Evolutionary conservation across 1,140 invertebrate genomes (phyloP).

Genomic region (Galendromus occidentalis): DNA sequence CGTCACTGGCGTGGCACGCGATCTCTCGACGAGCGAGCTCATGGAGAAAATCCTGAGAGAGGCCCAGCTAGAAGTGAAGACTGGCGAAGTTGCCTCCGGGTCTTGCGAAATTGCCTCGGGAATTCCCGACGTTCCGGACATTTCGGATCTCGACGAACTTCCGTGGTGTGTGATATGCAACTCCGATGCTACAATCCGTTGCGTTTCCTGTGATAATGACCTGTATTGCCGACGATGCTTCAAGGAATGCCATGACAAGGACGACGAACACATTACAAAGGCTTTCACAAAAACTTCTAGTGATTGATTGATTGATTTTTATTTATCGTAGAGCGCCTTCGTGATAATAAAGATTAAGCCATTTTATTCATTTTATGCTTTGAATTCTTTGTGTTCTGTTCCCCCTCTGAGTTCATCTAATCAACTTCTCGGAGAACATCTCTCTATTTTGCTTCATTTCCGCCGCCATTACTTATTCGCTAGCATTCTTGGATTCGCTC

Average conservation of each 20-base stretch:
- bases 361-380: not conserved
- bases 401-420: not conserved
- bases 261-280: not conserved
- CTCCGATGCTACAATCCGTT: constrained; percentile 44
- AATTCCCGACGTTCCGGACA: not conserved
- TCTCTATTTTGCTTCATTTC: no score
- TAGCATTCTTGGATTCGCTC: no score
- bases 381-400: not conserved
- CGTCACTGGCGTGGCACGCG: not conserved
- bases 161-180: constrained; percentile 57
- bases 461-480: no score
- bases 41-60: not conserved
- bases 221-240: constrained; percentile 47
- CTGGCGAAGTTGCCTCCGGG: not conserved
- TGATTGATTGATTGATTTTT: not conserved
- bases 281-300: not conserved
- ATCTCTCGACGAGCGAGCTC: not conserved
- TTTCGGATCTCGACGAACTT: constrained; percentile 33
- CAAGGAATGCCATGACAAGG: constrained; percentile 18
- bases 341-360: not conserved
- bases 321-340: not conserved
- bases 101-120: not conserved
- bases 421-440: no score
- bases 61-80: not conserved
- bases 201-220: constrained; percentile 45